phyloP scores from a whole-genome alignment of 2,113 vertebrate genomes.

The Hippocampus zosterae region DNA sequence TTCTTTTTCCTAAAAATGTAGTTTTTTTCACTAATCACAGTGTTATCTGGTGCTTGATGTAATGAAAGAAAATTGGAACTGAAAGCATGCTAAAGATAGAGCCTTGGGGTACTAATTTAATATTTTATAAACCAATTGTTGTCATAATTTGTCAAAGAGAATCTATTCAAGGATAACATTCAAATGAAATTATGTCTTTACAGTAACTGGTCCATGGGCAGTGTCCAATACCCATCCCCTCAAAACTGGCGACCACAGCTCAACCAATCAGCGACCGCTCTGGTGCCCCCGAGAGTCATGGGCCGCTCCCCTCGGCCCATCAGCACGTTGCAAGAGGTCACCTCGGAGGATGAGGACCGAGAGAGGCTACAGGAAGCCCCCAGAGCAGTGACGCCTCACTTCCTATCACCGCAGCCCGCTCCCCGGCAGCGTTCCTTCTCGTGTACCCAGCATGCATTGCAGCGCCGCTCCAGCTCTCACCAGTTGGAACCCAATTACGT shows the following conservation, averaged over 20 bases:
- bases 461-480: constrained; percentile 61
- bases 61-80: background rate
- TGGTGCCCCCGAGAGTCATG: constrained; percentile 74
- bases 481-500: constrained; percentile 64
- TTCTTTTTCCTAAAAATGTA: too few relatives aligned
- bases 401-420: constrained; percentile 69
- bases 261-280: constrained; percentile 71
- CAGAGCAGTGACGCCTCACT: constrained; percentile 67
- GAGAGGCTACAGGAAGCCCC: constrained; percentile 58
- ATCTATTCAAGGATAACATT: background rate
- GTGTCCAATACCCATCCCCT: constrained; percentile 61
- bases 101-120: background rate
- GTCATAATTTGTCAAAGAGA: background rate
- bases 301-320: constrained; percentile 71
- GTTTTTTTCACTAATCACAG: too few relatives aligned
- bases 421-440: constrained; percentile 76
- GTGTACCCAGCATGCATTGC: constrained; percentile 75
- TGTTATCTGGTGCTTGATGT: too few relatives aligned
- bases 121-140: background rate
- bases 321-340: constrained; percentile 75
- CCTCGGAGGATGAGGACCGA: constrained; percentile 74
- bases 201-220: constrained; percentile 68
- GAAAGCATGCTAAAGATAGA: background rate
- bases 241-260: constrained; percentile 70
- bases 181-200: constrained; percentile 13